Base-by-base conservation (phyloP, 2,113 vertebrate species). In the Corythoichthys haematopterus region DNA sequence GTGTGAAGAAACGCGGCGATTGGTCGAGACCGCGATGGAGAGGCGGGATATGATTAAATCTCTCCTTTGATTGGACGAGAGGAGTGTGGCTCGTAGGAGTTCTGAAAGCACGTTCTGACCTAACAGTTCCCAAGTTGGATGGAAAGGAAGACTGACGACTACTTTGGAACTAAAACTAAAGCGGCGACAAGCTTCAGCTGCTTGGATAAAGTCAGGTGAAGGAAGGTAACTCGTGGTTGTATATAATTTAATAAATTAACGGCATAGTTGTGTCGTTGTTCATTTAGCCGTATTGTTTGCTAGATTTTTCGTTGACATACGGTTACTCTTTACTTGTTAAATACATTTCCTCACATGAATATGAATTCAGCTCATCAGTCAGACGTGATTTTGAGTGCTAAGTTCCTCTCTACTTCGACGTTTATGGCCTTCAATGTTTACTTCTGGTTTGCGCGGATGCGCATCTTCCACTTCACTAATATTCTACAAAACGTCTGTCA, bases 31-130 rank as follows among this genome's bases (percentile, higher is more conserved):
- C 0, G 20, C 4, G 4, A 7, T 0, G 0, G 0, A 12, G 62
- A 48, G 91, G 90, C 77, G 85, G 90, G 76, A 64, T 14, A 0
- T 57, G 0, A 2, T 3, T 2, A 4, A 72, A 75, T 0, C 0
- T 11, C 0, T 16, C 0, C 2, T 66, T 13, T 75, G 77, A 89
- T 89, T 91, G 86, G 87, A 75, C 28, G n/a, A 78, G 35, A 67
- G 35, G 40, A 14, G 20, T 20, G 64, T 62, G 55, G 28, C 0
- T 77, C 69, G 10, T 13, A n/a, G 58, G 59, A 61, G 55, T 72
- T 80, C n/a, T 28, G 62, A 64, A 73, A 60, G 46, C 63, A 69
- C 4, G 46, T 76, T 70, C 56, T 12, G 71, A 52, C 6, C 11
- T 14, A 33, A 62, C 60, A 79, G 78, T 85, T 72, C 38, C 16